Conservation (phyloP, 1,140 invertebrate species). For the Vanessa tameamea region DNA sequence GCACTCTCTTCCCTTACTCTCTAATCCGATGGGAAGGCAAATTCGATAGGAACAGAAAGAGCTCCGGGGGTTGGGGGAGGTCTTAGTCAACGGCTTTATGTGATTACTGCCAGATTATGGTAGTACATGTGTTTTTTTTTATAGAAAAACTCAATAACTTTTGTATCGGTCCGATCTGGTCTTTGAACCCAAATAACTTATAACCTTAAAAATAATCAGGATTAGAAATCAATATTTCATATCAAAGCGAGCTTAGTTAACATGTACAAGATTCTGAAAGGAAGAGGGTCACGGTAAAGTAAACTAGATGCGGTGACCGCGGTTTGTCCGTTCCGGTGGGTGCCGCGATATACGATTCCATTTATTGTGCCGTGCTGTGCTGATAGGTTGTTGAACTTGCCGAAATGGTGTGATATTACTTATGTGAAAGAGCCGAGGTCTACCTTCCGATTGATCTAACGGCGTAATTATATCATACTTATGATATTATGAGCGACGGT, state of each 20-base stretch:
- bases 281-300: constrained; percentile 27
- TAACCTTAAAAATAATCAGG: too few species aligned
- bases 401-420: constrained; percentile 24
- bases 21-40: too few species aligned
- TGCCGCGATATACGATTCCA: constrained; percentile 58
- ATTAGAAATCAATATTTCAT: background rate
- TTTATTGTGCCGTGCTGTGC: constrained; percentile 44
- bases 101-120: too few species aligned
- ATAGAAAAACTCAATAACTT: background rate
- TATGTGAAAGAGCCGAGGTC: background rate
- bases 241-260: background rate
- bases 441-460: background rate
- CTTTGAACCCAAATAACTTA: too few species aligned
- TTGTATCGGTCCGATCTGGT: too few species aligned
- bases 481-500: too few species aligned
- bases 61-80: too few species aligned
- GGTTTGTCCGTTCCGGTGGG: constrained; percentile 61
- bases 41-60: too few species aligned
- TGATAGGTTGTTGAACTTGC: constrained; percentile 42
- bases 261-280: constrained; percentile 10
- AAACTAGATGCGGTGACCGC: constrained; percentile 42
- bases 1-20: too few species aligned
- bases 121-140: background rate
- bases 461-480: too few species aligned
- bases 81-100: too few species aligned